Base-by-base conservation (phyloP, 37 sponge, comb jelly and placozoan species). In the Beroe ovata region DNA sequence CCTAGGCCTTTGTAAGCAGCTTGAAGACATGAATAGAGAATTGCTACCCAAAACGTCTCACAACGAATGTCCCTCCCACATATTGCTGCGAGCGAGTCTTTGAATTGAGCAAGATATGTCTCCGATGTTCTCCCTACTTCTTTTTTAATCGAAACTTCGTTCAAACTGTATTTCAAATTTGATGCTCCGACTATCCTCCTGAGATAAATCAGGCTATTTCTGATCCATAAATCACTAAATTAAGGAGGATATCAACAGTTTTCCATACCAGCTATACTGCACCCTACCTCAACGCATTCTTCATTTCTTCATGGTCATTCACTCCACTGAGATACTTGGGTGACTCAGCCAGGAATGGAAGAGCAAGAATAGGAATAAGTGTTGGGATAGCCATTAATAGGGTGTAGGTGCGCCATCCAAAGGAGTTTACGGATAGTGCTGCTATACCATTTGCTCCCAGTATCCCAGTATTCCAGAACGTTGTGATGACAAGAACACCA, bases 1-100 rank as follows among this genome's bases (percentile, higher is more conserved):
- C 11, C 6, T 11, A 47, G 6, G 54, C 11, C 84, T 25, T 77
- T 77, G 84, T 32, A 77, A 21, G 28, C 47, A 8, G 38, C 33
- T 23, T 77, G 84, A n/a, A 77, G 84, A 40, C 41, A 77, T 0
- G 84, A 77, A 26, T 77, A 42, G 22, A 77, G 35, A 11, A n/a
- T n/a, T 8, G 41, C 23, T 1, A 77, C 54, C 33, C 28, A 19
- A 54, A 77, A 36, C 1, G 84, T 77, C 54, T 77, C 47, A 42
- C 54, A 39, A 6, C 84, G 35, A 1, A 77, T 42, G 1, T 77
- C 84, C 3, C 6, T 6, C 3, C 23, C 41, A 54, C 41, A 77
- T 8, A 77, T 77, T 1, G 54, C 21, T 1, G 20, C 0, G 22
- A 77, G 41, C 21, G 84, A 77, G 18, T 66, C 18, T 66, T 33